Evolutionary conservation across 2,113 vertebrate genomes (phyloP), one percentile per base, ranked within the genome.

Genomic region (Arothron firmamentum): DNA sequence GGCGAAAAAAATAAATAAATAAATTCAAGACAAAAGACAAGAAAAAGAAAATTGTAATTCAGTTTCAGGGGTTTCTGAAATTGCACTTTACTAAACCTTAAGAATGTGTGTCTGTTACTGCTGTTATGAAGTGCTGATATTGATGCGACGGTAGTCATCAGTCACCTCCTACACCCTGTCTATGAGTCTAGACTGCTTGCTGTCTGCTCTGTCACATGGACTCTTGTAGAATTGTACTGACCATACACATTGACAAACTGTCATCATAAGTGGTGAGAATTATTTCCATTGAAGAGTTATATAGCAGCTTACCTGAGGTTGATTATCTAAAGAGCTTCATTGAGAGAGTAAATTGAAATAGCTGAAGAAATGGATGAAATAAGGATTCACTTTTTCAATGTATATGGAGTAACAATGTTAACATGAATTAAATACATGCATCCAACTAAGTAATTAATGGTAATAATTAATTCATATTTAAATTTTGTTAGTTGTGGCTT

Each of bases 11-110:
- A 68, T 6, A 45, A 57, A 43, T 4, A 43, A 45, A 19, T 58
- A 56, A 67, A 58, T 71, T 78, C 10, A 65, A 63, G 23, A 79
- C 59, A 51, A 79, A 74, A 81, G 73, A 64, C 18, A 46, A 52
- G 68, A 54, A 73, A 64, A 71, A 72, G 64, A 77, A 80, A 66
- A 88, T 86, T 91, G 90, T 89, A 91, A 92, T 91, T 92, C 88
- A 71, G 79, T 85, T 77, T 80, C 85, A 90, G 78, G 77, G 88
- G 55, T 76, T 72, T 84, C 84, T 80, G 68, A 75, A 71, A 78
- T 77, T 76, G 63, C 64, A 62, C 73, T 86, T 38, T 38, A 10
- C 49, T 48, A 48, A 48, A 18, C 25, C 25, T 28, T 28, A 28
- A 28, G 25, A 28, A 21, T 49, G 55, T 53, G 64, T 75, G 34